phyloP scores from a whole-genome alignment of 1,140 invertebrate genomes.

The Lepidurus couesii region DNA sequence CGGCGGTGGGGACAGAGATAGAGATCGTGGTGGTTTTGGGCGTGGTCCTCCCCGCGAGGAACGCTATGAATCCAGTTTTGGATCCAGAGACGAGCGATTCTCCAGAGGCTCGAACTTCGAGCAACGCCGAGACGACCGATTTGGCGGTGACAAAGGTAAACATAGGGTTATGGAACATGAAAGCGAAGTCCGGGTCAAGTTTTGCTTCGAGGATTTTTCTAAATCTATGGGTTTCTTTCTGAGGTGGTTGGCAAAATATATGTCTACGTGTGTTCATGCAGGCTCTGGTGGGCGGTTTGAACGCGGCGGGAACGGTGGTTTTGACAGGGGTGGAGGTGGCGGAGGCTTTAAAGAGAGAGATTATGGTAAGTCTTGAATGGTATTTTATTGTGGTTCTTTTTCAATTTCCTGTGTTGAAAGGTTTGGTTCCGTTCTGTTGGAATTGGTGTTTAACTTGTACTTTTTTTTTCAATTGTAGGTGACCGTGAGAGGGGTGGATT shows the following conservation, averaged over 20 bases:
- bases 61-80: slow-evolving; percentile 27
- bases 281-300: slow-evolving; percentile 35
- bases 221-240: too few relatives aligned
- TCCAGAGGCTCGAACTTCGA: slow-evolving; percentile 42
- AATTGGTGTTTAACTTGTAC: neutral
- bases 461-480: neutral
- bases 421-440: neutral
- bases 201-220: too few relatives aligned
- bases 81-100: slow-evolving; percentile 26
- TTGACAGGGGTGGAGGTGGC: slow-evolving; percentile 37
- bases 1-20: slow-evolving; percentile 35
- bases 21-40: slow-evolving; percentile 35
- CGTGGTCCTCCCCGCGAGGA: slow-evolving; percentile 34
- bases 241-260: too few relatives aligned
- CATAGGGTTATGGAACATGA: neutral
- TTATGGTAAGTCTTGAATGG: neutral
- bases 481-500: slow-evolving; percentile 7
- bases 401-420: neutral
- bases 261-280: too few relatives aligned
- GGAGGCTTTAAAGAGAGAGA: slow-evolving; percentile 38
- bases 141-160: slow-evolving; percentile 33
- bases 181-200: neutral
- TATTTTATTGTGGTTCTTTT: neutral
- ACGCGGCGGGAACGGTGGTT: slow-evolving; percentile 38
- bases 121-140: slow-evolving; percentile 41